Evolutionary conservation across 2,888 invertebrate genomes (phyloP).

Genomic region (Rambutsinella grinnellia): DNA sequence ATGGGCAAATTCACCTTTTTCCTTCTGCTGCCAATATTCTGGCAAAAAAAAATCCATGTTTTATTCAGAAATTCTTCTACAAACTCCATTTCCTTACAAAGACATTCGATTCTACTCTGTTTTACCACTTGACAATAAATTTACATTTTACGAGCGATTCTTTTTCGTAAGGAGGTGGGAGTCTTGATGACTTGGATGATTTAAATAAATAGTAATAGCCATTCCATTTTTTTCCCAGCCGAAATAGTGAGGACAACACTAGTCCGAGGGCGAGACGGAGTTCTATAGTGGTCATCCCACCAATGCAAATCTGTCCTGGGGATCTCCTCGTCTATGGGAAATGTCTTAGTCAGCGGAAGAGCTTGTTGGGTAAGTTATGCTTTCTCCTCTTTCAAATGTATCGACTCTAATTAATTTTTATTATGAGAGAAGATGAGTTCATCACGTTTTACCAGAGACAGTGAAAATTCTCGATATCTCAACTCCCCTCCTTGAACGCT

Average conservation of each 20-base stretch:
- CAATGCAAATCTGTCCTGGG: conserved; percentile 71
- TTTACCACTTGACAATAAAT: too few relatives aligned
- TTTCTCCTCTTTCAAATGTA: background rate
- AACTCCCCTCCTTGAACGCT: background rate
- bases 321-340: conserved; percentile 71
- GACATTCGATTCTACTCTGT: too few relatives aligned
- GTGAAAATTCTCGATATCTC: background rate
- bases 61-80: too few relatives aligned
- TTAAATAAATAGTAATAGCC: too few relatives aligned
- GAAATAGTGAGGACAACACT: conserved; percentile 64
- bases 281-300: conserved; percentile 71
- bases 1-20: too few relatives aligned
- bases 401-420: background rate
- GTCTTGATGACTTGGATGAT: too few relatives aligned
- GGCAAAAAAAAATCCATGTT: too few relatives aligned
- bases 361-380: conserved; percentile 68
- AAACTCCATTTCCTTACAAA: too few relatives aligned
- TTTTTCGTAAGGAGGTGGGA: background rate
- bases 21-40: too few relatives aligned
- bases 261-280: conserved; percentile 68
- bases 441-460: background rate
- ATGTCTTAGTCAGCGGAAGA: conserved; percentile 70
- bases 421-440: background rate
- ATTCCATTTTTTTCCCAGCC: too few relatives aligned
- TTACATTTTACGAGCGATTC: background rate